A percentile compares a stretch with the other conserved stretches of the same genome.
Evolutionary conservation across 2,113 vertebrate genomes (phyloP).

Genomic region (Copsychus sechellarum): DNA sequence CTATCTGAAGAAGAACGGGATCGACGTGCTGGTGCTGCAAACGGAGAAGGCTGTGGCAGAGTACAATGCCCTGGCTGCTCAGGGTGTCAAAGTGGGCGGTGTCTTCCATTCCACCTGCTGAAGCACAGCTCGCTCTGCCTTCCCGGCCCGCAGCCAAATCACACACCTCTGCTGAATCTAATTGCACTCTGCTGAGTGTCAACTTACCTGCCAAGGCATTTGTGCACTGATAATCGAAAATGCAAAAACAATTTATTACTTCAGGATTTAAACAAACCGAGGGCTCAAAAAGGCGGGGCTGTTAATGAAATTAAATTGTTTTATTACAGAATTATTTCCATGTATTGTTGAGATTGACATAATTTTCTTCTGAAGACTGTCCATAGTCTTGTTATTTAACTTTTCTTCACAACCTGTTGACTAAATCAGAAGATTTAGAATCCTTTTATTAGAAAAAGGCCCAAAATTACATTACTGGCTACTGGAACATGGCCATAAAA

Average conservation of each 20-base stretch:
- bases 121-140: neutral
- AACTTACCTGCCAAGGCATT: neutral
- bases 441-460: neutral
- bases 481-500: neutral
- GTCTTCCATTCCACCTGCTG: slow-evolving; percentile 97
- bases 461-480: neutral
- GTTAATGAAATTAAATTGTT: neutral
- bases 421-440: neutral
- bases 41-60: slow-evolving; percentile 88
- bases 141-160: neutral
- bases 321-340: neutral
- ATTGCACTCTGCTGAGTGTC: neutral
- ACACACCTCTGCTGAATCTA: neutral
- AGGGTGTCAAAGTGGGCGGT: slow-evolving; percentile 86
- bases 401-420: neutral
- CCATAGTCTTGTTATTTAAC: neutral
- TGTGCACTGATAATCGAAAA: neutral
- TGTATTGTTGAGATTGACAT: neutral
- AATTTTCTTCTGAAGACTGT: neutral
- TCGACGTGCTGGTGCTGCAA: slow-evolving; percentile 84
- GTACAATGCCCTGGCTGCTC: slow-evolving; percentile 86
- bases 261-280: neutral
- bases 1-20: slow-evolving; percentile 81
- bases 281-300: neutral
- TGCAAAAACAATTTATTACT: neutral